Base-by-base conservation (phyloP, 2,888 invertebrate species). In the Antitype chi region DNA sequence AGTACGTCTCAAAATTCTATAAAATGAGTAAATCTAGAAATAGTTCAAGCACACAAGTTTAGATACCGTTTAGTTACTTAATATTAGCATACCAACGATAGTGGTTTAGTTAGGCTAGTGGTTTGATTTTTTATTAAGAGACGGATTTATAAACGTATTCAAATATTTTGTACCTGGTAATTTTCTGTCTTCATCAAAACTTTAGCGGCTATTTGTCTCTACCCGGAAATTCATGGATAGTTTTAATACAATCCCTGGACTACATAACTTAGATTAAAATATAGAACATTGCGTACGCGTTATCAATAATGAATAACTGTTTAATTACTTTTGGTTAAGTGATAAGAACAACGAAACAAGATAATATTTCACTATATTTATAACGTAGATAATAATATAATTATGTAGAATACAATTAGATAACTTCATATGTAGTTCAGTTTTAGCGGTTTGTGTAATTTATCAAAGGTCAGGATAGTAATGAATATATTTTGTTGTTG, bases 391-490 rank as follows among this genome's bases (percentile, higher is more conserved):
- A 72, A 43, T 72, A 72, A 70, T 38, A 60, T 47, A n/a, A n/a
- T n/a, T n/a, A n/a, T n/a, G n/a, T n/a, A n/a, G n/a, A n/a, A n/a
- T 82, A 70, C 9, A 72, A 49, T 64, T 32, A 63, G 52, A 71
- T 75, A 72, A 70, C n/a, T 63, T 63, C 63, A 60, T 77, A 74
- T n/a, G 15, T 71, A 74, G 63, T 79, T 71, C 49, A 55, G 55
- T 71, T 76, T 55, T 60, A 69, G 66, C 73, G 69, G 76, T 83
- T 83, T 84, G 57, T 78, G 80, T 81, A 78, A 55, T 76, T 79
- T 86, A 87, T 82, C 86, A 88, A 74, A 82, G 88, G 89, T 90
- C 86, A 86, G 64, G 77, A 82, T 81, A 81, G 85, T 81, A 80
- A 82, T 80, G 28, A 78, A 83, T 74, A 87, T 89, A 88, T 70